Base-by-base conservation (phyloP, 2,797 vertebrate genomes). In the Hylomyscus alleni region DNA sequence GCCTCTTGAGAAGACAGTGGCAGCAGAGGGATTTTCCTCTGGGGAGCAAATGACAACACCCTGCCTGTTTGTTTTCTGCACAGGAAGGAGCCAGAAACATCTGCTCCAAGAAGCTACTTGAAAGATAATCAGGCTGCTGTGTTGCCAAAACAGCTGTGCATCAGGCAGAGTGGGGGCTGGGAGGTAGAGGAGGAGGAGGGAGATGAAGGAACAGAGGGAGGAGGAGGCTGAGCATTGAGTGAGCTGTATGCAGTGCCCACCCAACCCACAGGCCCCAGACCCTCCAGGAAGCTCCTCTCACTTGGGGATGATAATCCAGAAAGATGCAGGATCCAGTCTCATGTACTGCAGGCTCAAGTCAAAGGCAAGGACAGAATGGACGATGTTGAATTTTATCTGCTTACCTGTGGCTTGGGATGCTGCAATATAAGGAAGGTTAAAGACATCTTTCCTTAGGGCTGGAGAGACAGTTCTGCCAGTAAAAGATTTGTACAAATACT, bases 51-150 rank as follows among this genome's bases (percentile, higher is more conserved):
- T 76, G 95, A 95, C 96, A 96, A 96, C 96, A 94, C 86, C 78
- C 92, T 0, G 77, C 83, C 95, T 97, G 97, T 97, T 98, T 97
- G 97, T 97, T 97, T 97, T 97, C 56, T 0, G 69, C 22, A 94
- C 96, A 91, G 94, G 93, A 91, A 96, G 95, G 89, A 97, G 88
- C 78, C 0, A 19, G 84, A 92, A 98, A 96, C 97, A 97, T 97
- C 98, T 97, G 97, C 83, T 98, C 96, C 56, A 67, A 97, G 96
- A 96, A 98, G 92, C 96, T 96, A 96, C 97, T 98, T 97, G 98
- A 98, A 98, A 97, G 95, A 98, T 96, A 97, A 98, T 97, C 97
- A 97, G 94, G 94, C 97, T 56, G 47, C 8, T 40, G 69, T 95
- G 95, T 93, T 97, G 97, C 96, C 95, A 97, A 97, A 98, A 97